These are phyloP conservation scores for Noctua fimbriata DNA, from an alignment of 2,888 invertebrate species.

Conservation along the genomic window DNA sequence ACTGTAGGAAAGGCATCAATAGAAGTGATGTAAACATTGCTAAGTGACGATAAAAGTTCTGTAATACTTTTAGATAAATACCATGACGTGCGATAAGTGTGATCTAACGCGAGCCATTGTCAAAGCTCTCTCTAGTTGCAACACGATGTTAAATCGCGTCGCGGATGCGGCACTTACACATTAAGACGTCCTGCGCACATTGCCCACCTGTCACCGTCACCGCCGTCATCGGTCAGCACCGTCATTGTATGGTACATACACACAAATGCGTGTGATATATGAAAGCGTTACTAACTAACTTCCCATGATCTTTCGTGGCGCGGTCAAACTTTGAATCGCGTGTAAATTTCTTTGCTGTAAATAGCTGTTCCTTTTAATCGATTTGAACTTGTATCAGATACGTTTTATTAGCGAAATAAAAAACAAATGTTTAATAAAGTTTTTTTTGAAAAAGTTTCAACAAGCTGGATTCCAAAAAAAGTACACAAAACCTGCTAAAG, in stretches of 20 bases:
- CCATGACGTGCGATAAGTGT: conserved; percentile 48
- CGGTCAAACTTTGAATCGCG: conserved; percentile 22
- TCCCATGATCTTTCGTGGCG: conserved; percentile 10
- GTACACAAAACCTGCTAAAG: not conserved
- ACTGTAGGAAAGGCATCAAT: conserved; percentile 24
- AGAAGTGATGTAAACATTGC: conserved; percentile 56
- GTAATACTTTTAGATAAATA: conserved; percentile 59
- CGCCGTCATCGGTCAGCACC: conserved; percentile 27
- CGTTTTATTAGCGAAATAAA: not conserved
- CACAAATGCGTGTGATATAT: conserved; percentile 46
- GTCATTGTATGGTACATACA: conserved; percentile 8
- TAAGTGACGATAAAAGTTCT: conserved; percentile 60
- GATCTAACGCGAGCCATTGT: conserved; percentile 64
- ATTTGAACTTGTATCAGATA: conserved; percentile 27
- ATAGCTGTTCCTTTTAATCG: conserved; percentile 12
- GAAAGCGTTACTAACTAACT: conserved; percentile 60
- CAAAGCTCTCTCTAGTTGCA: conserved; percentile 66
- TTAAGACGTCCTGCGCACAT: conserved; percentile 22
- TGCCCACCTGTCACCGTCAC: not conserved
- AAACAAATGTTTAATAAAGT: not conserved
- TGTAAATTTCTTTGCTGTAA: conserved; percentile 14
- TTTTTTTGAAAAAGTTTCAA: not conserved
- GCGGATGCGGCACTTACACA: conserved; percentile 32
- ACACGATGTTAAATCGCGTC: conserved; percentile 53
- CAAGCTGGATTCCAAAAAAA: not conserved